phyloP scores from a whole-genome alignment of 2,113 vertebrate species.

The Paramisgurnus dabryanus region DNA sequence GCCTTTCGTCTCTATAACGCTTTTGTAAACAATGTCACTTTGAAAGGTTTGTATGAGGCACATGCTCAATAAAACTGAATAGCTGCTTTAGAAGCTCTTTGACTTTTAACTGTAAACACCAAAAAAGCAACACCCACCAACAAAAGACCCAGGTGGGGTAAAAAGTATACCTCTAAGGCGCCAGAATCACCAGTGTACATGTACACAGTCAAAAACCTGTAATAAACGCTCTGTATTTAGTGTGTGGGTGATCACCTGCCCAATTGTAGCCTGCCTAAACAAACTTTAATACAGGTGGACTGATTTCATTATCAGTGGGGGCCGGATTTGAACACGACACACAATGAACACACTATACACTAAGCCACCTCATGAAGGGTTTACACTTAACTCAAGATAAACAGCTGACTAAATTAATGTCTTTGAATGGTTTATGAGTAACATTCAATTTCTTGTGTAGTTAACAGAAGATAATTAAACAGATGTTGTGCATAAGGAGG shows the following conservation, averaged over 20 bases:
- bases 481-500: constrained; percentile 14
- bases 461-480: constrained; percentile 10
- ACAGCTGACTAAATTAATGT: not conserved
- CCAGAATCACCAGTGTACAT: constrained; percentile 26
- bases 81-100: constrained; percentile 49
- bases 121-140: constrained; percentile 41
- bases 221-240: constrained; percentile 51
- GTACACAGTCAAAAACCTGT: constrained; percentile 41
- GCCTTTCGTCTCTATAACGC: constrained; percentile 41
- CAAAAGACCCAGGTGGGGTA: constrained; percentile 48
- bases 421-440: not conserved
- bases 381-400: not conserved
- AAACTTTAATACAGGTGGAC: constrained; percentile 34
- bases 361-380: not conserved
- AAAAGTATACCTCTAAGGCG: constrained; percentile 41
- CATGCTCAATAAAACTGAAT: constrained; percentile 42
- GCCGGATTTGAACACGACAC: constrained; percentile 2
- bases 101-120: constrained; percentile 44
- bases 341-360: not conserved
- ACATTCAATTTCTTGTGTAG: not conserved
- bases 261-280: constrained; percentile 47
- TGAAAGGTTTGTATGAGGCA: constrained; percentile 49
- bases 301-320: constrained; percentile 29
- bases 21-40: constrained; percentile 52
- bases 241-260: constrained; percentile 54